Percentiles rank a stretch among this genome's conserved stretches.
phyloP scores from a whole-genome alignment of 2,888 invertebrate genomes.

The Drosophila mulleri region DNA sequence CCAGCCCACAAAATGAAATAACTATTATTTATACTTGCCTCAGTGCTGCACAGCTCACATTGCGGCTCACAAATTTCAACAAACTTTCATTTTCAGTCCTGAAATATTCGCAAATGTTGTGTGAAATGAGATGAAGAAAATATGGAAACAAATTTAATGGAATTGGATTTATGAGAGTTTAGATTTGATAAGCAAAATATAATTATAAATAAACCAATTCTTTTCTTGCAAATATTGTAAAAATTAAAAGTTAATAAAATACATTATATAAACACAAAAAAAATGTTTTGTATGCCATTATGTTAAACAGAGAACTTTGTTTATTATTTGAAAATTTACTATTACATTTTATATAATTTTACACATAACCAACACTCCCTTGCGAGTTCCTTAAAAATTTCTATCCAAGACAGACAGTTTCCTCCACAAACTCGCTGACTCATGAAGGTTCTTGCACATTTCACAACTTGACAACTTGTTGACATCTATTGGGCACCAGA shows the following conservation, averaged over 20 bases:
- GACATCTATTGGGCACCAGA: conserved; percentile 30
- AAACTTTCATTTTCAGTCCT: background rate
- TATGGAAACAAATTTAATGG: background rate
- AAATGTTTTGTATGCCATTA: no score
- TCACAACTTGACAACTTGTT: conserved; percentile 40
- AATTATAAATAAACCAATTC: background rate
- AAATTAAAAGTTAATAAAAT: no score
- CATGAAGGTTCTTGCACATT: conserved; percentile 21
- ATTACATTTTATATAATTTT: no score
- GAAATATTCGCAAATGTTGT: background rate
- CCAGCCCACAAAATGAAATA: conserved; percentile 17
- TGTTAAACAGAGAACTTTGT: no score
- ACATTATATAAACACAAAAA: no score
- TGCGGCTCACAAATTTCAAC: background rate
- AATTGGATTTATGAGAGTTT: background rate
- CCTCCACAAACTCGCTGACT: conserved; percentile 21
- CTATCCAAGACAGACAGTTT: background rate
- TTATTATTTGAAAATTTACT: no score
- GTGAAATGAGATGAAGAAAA: background rate
- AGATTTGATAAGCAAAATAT: background rate
- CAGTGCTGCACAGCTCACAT: background rate
- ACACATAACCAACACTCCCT: no score
- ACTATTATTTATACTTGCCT: conserved; percentile 10
- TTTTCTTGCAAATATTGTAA: no score
- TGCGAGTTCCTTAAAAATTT: background rate